Base-by-base conservation (phyloP, 2,888 invertebrate genomes). In the Litoditis marina region DNA sequence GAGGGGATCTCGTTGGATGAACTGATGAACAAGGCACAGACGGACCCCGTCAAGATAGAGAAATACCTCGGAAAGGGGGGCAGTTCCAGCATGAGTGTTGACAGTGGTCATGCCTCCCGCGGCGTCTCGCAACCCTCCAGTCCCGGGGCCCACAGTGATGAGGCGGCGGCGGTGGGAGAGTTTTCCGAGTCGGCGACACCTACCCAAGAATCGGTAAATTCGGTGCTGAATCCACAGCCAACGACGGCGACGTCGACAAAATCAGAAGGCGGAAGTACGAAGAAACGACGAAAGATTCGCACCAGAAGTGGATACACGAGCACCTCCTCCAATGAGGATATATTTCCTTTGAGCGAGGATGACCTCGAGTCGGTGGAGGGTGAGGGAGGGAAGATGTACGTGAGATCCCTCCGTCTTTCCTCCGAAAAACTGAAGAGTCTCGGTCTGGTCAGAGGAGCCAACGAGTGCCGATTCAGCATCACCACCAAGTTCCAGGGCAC, bases 401-500 rank as follows among this genome's bases (percentile, higher is more conserved):
- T 77, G 66, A 76, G 78, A 19, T 78, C 80, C 1, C 86, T 98
- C 60, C 88, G 95, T 66, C 87, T 98, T 5, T 91, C 92, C 28
- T 92, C 95, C 0, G 91, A 92, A 65, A 92, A 94, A 86, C 92
- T 98, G 91, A 89, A 88, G 84, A 89, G 89, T 76, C 86, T 98
- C 60, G 90, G 92, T 82, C 87, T 99, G 19, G 89, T 90, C 62
- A 90, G 91, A 77, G 98, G 98, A 25, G 76, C 76, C 84, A 99
- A 99, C 85, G 94, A 95, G 85, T 91, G 94, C 76, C 90, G 91
- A 79, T 99, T 95, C 86, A 94, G 94, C 83, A 96, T 99, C 69
- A 95, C 98, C 6, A 98, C 98, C 2, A 95, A 96, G 65, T 96
- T 94, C 85, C 96, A 79, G 86, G 98, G 98, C 68, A 99, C 98